phyloP scores from a whole-genome alignment of 2,888 invertebrate species.

The Noctua fimbriata region DNA sequence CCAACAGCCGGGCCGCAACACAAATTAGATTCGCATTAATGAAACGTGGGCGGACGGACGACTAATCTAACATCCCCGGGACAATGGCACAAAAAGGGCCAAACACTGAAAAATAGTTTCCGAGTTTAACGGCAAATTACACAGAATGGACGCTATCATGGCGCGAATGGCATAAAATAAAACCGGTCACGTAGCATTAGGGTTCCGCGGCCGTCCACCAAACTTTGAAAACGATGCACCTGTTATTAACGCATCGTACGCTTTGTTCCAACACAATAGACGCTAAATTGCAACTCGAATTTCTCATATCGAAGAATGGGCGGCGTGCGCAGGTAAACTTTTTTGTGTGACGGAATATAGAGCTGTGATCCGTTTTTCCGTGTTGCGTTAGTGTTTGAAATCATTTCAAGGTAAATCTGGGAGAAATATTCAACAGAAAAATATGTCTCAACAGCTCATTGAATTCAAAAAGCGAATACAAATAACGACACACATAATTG shows the following conservation, averaged over 20 bases:
- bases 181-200: constrained; percentile 85
- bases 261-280: constrained; percentile 89
- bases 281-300: constrained; percentile 88
- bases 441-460: not conserved
- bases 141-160: constrained; percentile 86
- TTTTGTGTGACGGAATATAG: constrained; percentile 73
- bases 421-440: not conserved
- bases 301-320: constrained; percentile 82
- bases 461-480: constrained; percentile 20
- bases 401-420: constrained; percentile 23
- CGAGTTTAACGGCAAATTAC: constrained; percentile 86
- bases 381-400: constrained; percentile 58
- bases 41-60: constrained; percentile 83
- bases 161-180: constrained; percentile 85
- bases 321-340: constrained; percentile 81
- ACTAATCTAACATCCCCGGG: constrained; percentile 81
- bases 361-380: constrained; percentile 69
- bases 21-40: constrained; percentile 88
- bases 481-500: constrained; percentile 47
- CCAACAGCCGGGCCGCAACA: constrained; percentile 78
- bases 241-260: constrained; percentile 88
- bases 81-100: constrained; percentile 82
- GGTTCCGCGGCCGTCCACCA: constrained; percentile 69
- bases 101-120: constrained; percentile 86
- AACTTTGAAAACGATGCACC: constrained; percentile 87